Conservation (phyloP, 2,113 vertebrate species). For the Lates calcarifer region DNA sequence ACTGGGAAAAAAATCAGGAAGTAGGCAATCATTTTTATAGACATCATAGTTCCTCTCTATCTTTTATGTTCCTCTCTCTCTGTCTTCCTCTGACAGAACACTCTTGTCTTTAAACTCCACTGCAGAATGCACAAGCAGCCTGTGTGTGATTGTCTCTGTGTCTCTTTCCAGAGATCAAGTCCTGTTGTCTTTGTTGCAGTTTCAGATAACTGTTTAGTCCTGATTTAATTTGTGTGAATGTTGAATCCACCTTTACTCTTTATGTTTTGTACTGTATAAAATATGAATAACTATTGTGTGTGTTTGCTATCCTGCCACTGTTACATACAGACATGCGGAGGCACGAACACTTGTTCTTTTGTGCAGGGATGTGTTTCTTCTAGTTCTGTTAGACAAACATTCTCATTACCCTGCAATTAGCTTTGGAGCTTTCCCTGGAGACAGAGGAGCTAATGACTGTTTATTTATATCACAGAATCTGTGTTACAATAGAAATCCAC, state of each 20-base stretch:
- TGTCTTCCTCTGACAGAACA: too few relatives aligned
- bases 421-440: conserved; percentile 32
- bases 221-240: background rate
- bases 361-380: conserved; percentile 13
- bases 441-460: conserved; percentile 26
- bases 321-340: background rate
- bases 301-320: background rate
- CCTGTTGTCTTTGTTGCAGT: background rate
- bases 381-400: conserved; percentile 23
- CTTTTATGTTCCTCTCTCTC: background rate
- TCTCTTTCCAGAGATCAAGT: background rate
- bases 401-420: conserved; percentile 43
- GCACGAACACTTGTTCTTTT: background rate
- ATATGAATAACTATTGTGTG: background rate
- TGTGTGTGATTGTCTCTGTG: background rate
- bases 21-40: too few relatives aligned
- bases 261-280: background rate
- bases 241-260: background rate
- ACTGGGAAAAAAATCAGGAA: too few relatives aligned
- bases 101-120: too few relatives aligned
- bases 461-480: conserved; percentile 32
- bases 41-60: background rate
- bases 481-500: conserved; percentile 13
- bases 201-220: background rate
- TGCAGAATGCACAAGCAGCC: too few relatives aligned